Evolutionary conservation across 2,797 vertebrate species (phyloP).

Genomic region (Todus mexicanus): DNA sequence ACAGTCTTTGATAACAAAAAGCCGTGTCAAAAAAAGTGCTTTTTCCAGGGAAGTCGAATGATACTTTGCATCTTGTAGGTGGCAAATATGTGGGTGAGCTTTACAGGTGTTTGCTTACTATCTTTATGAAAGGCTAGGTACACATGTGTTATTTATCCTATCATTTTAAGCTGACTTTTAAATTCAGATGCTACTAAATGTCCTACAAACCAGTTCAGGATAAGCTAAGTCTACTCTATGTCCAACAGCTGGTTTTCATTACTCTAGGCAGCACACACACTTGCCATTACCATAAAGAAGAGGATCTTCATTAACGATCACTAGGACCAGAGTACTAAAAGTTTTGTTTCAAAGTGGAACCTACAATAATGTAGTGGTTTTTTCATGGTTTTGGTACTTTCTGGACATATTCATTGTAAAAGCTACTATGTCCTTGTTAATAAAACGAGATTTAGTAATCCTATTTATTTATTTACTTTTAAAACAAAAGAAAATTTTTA

Average conservation of each 20-base stretch:
- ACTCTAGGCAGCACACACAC: neutral
- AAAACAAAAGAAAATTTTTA: neutral
- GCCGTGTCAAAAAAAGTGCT: neutral
- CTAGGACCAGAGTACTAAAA: neutral
- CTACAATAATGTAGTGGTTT: neutral
- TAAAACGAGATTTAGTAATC: neutral
- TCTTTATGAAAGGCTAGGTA: neutral
- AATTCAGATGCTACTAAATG: neutral
- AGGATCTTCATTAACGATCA: neutral
- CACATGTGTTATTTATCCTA: neutral
- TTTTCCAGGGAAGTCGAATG: neutral
- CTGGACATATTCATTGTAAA: neutral
- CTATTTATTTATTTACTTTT: neutral
- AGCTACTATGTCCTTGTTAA: neutral
- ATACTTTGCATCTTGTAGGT: neutral
- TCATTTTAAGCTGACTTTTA: neutral
- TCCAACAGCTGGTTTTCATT: neutral
- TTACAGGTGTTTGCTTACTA: neutral
- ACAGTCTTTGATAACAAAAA: neutral
- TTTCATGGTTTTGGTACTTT: neutral
- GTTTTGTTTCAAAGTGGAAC: neutral
- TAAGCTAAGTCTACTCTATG: neutral
- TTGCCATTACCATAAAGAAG: neutral
- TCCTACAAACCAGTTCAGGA: neutral
- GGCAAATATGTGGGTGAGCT: neutral